These are phyloP conservation scores for Sceliomorpha sp. DNA, from an alignment of 2,888 invertebrate species.

Conservation along the genomic window DNA sequence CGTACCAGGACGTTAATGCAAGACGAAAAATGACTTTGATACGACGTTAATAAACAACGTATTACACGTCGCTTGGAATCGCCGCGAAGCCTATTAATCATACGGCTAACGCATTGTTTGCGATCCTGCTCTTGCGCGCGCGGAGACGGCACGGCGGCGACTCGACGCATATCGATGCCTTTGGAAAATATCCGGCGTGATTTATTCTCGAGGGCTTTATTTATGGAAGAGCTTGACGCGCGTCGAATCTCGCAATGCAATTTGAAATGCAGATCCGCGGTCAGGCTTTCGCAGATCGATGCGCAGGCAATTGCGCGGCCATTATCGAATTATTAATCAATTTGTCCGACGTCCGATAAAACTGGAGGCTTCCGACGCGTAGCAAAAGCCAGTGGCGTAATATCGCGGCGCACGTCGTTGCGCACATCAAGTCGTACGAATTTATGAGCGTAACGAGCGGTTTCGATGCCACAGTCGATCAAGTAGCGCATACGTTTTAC, in stretches of 20 bases:
- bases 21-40: too few relatives aligned
- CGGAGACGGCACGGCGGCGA: too few relatives aligned
- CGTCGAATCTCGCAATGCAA: conserved; percentile 6
- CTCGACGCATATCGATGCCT: conserved; percentile 9
- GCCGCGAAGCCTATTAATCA: too few relatives aligned
- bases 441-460: conserved; percentile 57
- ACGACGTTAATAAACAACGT: too few relatives aligned
- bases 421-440: conserved; percentile 33
- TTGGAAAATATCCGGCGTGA: conserved; percentile 9
- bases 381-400: conserved; percentile 11
- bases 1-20: too few relatives aligned
- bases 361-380: conserved; percentile 1
- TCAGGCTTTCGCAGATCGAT: conserved; percentile 11
- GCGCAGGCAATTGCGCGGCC: conserved; percentile 7
- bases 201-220: conserved; percentile 15
- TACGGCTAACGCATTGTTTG: background rate
- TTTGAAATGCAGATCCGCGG: conserved; percentile 21
- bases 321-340: conserved; percentile 27
- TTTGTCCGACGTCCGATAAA: conserved; percentile 14
- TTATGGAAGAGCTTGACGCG: background rate
- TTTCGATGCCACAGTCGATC: conserved; percentile 32
- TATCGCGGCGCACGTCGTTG: conserved; percentile 16
- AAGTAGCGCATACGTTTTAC: conserved; percentile 40
- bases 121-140: too few relatives aligned
- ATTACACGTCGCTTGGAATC: too few relatives aligned